Evolutionary conservation across 2,113 vertebrate species (phyloP), one percentile per base, ranked within the genome.

Genomic region (Rissa tridactyla): DNA sequence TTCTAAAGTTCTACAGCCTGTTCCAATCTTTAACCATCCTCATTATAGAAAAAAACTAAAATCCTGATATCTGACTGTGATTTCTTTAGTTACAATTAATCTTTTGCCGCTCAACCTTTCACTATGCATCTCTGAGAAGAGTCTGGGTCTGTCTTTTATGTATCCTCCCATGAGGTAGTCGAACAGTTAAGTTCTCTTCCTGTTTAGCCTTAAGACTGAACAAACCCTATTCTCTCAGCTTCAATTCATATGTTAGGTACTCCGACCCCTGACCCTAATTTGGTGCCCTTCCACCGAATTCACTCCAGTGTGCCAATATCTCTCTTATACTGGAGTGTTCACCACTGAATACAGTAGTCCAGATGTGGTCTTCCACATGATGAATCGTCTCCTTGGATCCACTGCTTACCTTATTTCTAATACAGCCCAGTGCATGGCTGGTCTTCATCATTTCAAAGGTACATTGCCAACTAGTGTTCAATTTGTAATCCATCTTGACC

Each of bases 161-260:
- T 57, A 29, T 47, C 46, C 10, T 81, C 5, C 4, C 20, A 15
- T 55, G 51, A 78, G 16, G 32, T 26, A 82, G 32, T n/a, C 46
- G 9, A 85, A 51, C n/a, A 65, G 5, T 72, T n/a, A 76, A 29
- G 34, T 85, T 69, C 10, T 60, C 30, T 49, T 82, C 10, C 9
- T 25, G 7, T 10, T 61, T 79, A 12, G 15, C 49, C 11, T 44
- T 75, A 51, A n/a, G 25, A 55, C 57, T 76, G 54, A 47, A 36
- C 5, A 73, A 78, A 51, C 9, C 5, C 10, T 36, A 5, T 54
- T 88, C 69, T 84, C 54, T 70, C 54, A 57, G 29, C 32, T 44
- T 70, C 22, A 32, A 1, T 10, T 86, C 2, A 0, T 49, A 14
- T 0, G 0, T 26, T 23, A 42, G 14, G 13, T 73, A 20, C 9